Conservation (phyloP, 2,888 invertebrate genomes). For the Amphipoea lucens region DNA sequence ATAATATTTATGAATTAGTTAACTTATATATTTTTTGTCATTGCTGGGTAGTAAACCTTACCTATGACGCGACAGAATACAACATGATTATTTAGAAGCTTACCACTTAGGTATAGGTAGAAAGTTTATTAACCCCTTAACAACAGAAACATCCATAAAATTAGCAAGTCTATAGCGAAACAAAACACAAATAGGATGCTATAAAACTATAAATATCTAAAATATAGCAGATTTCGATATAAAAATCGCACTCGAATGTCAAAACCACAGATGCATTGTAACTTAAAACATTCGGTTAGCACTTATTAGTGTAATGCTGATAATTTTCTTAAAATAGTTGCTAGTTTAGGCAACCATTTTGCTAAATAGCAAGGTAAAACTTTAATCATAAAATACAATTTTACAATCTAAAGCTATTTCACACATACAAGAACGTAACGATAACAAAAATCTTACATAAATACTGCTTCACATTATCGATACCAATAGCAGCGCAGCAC, state of each 20-base stretch:
- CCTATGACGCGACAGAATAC: not conserved
- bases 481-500: conserved; percentile 75
- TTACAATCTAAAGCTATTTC: not conserved
- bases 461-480: conserved; percentile 52
- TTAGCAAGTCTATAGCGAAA: not conserved
- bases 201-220: not conserved
- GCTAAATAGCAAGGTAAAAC: not conserved
- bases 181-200: not conserved
- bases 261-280: not conserved
- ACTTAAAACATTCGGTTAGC: not conserved
- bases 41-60: not conserved
- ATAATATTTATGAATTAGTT: not conserved
- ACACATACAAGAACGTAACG: not conserved
- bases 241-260: not conserved
- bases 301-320: not conserved
- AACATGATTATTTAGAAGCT: not conserved
- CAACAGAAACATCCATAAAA: not conserved
- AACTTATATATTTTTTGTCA: not conserved
- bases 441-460: conserved; percentile 8
- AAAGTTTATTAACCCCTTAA: not conserved
- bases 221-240: not conserved
- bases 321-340: conserved; percentile 12
- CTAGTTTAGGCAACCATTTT: not conserved
- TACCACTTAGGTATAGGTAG: not conserved
- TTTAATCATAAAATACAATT: not conserved